phyloP scores from a whole-genome alignment of 2,113 vertebrate species.

The Australoheros scitulus region DNA sequence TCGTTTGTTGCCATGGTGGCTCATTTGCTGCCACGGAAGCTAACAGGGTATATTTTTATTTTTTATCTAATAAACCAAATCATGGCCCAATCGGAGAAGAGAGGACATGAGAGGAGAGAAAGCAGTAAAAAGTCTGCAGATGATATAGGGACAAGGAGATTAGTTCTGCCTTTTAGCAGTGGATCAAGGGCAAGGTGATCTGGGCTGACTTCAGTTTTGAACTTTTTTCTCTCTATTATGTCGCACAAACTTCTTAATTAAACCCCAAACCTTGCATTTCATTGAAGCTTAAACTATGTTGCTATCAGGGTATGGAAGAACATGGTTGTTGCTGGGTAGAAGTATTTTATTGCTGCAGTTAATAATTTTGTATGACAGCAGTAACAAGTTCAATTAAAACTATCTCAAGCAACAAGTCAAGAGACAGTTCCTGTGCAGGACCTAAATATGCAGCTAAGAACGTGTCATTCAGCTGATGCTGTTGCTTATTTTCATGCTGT shows the following conservation, averaged over 20 bases:
- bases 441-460: not conserved
- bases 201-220: slow-evolving; percentile 55
- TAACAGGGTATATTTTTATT: slow-evolving; percentile 81
- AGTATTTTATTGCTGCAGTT: slow-evolving; percentile 29
- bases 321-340: slow-evolving; percentile 71
- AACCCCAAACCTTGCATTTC: slow-evolving; percentile 47
- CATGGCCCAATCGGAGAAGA: slow-evolving; percentile 69
- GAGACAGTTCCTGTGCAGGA: not conserved
- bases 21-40: slow-evolving; percentile 75
- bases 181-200: slow-evolving; percentile 74
- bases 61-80: slow-evolving; percentile 81
- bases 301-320: slow-evolving; percentile 49
- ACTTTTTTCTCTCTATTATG: slow-evolving; percentile 59
- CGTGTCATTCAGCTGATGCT: not conserved
- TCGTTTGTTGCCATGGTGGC: slow-evolving; percentile 81
- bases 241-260: slow-evolving; percentile 71
- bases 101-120: slow-evolving; percentile 62
- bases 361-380: slow-evolving; percentile 14
- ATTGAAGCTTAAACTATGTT: slow-evolving; percentile 42
- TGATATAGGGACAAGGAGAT: slow-evolving; percentile 73
- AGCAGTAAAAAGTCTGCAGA: slow-evolving; percentile 76
- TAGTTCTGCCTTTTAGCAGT: slow-evolving; percentile 65
- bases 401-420: slow-evolving; percentile 38
- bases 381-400: slow-evolving; percentile 20
- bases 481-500: not conserved